phyloP scores from a whole-genome alignment of 35 echinoderm and acorn worm species.

The Chiridota heheva region DNA sequence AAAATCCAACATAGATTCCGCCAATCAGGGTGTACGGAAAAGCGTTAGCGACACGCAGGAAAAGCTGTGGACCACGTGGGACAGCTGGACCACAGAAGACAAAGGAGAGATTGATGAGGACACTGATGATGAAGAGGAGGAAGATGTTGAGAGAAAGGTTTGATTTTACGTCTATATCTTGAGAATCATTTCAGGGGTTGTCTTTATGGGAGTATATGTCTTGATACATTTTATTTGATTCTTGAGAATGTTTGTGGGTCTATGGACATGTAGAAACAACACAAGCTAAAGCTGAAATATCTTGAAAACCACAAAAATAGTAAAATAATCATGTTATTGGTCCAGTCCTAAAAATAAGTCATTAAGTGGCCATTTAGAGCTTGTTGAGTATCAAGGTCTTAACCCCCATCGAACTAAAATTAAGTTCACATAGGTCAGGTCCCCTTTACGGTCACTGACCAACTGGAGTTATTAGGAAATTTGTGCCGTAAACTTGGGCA shows the following conservation, averaged over 20 bases:
- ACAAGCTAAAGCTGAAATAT: not conserved
- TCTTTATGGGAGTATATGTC: not conserved
- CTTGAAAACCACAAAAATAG: not conserved
- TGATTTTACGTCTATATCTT: not conserved
- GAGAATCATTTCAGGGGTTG: not conserved
- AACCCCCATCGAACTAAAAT: too few relatives aligned
- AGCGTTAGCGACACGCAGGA: constrained; percentile 67
- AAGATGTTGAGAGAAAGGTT: constrained; percentile 68
- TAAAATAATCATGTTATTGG: not conserved
- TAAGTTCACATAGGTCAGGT: too few relatives aligned
- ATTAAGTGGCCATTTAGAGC: too few relatives aligned
- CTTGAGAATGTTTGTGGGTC: too few relatives aligned
- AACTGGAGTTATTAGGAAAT: too few relatives aligned
- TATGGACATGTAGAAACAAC: too few relatives aligned
- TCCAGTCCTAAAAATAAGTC: too few relatives aligned
- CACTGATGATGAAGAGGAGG: constrained; percentile 33
- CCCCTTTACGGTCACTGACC: too few relatives aligned
- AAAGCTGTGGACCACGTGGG: constrained; percentile 87
- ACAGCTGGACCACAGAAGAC: constrained; percentile 86
- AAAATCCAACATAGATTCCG: constrained; percentile 73
- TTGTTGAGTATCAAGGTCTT: too few relatives aligned
- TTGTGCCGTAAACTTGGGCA: too few relatives aligned
- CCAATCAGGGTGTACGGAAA: constrained; percentile 69
- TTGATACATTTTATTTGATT: not conserved
- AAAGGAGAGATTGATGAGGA: constrained; percentile 24